phyloP scores from a whole-genome alignment of 2,797 vertebrate genomes.

The Picus viridis region DNA sequence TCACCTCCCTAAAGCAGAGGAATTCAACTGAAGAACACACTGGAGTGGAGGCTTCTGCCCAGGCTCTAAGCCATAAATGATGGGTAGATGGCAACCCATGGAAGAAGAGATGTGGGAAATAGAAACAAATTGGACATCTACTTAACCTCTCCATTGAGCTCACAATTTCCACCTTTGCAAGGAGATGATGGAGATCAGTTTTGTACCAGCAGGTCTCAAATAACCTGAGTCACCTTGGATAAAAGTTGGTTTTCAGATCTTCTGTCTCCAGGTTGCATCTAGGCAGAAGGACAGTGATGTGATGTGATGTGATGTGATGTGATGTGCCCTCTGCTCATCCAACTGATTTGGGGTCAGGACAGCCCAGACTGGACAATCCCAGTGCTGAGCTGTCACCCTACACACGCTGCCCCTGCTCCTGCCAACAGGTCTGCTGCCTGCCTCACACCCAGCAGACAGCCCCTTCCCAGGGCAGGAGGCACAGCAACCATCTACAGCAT shows the following conservation, averaged over 20 bases:
- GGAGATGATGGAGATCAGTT: background rate
- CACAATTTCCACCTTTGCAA: background rate
- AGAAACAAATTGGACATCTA: background rate
- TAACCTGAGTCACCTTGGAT: background rate
- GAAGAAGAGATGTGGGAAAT: fast-evolving
- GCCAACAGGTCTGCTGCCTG: background rate
- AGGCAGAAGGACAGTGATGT: background rate
- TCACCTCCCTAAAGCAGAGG: background rate
- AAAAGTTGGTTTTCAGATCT: background rate
- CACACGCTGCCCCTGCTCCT: background rate
- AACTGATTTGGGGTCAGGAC: fast-evolving
- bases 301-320: background rate
- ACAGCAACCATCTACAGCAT: background rate
- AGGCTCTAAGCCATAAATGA: background rate
- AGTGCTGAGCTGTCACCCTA: no score
- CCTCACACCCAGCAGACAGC: fast-evolving
- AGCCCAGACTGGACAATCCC: background rate
- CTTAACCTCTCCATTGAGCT: background rate
- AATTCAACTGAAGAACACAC: background rate
- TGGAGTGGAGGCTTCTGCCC: background rate
- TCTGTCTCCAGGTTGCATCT: background rate
- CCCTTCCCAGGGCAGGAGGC: background rate
- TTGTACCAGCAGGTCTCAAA: background rate
- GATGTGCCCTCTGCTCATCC: background rate
- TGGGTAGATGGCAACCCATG: background rate